Conservation (phyloP, 1,140 invertebrate genomes). For the Hestina assimilis region DNA sequence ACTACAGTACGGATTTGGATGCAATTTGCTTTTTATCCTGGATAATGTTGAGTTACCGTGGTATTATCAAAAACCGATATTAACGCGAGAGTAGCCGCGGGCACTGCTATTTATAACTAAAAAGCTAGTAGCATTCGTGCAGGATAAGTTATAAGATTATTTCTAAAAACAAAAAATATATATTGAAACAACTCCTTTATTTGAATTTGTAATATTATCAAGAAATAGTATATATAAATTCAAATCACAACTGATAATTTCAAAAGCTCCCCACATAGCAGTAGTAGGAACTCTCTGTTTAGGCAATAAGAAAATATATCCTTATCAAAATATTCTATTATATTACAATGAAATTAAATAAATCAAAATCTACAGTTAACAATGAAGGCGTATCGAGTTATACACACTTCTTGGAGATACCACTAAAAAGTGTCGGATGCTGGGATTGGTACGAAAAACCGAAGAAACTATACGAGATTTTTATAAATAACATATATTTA, state of each 20-base stretch:
- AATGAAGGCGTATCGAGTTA: constrained; percentile 40
- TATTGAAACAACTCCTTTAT: too few species aligned
- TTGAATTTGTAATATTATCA: neutral
- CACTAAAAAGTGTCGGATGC: constrained; percentile 52
- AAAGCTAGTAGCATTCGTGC: too few species aligned
- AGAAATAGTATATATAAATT: neutral
- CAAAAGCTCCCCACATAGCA: neutral
- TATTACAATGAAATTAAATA: neutral
- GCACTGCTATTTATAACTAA: too few species aligned
- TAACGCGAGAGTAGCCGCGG: too few species aligned
- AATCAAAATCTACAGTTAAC: constrained; percentile 23
- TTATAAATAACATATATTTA: constrained; percentile 53
- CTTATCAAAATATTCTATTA: too few species aligned
- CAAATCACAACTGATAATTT: neutral
- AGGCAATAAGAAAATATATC: too few species aligned
- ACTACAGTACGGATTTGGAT: too few species aligned
- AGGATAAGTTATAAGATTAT: too few species aligned
- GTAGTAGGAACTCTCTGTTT: too few species aligned
- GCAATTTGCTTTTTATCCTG: too few species aligned
- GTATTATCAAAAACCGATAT: neutral
- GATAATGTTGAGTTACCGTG: neutral
- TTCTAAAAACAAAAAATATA: too few species aligned
- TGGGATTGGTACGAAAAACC: constrained; percentile 57
- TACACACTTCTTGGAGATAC: constrained; percentile 45
- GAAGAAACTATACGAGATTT: constrained; percentile 24